Base-by-base conservation (phyloP, 64 coral and sea anemone species). In the Pocillopora damicornis region DNA sequence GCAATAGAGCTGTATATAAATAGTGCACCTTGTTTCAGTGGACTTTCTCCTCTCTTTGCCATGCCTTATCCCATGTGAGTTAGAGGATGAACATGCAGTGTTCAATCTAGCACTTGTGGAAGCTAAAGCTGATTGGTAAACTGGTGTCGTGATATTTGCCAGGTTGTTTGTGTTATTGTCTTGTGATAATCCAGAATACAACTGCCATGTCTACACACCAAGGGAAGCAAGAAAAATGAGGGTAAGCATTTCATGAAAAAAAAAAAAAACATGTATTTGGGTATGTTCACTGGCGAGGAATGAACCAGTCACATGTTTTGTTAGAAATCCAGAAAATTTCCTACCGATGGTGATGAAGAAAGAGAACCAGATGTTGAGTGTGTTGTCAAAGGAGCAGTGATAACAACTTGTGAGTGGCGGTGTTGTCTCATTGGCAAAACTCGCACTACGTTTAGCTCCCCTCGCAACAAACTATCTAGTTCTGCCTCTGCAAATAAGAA, bases 331-430 rank as follows among this genome's bases (percentile, higher is more conserved):
- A 12, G 77, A 2, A 75, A 23, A 25, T 58, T 22, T 65, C 81
- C 13, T 73, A 85, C 81, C 42, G 81, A 26, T 72, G 81, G 81
- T 16, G 56, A 57, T 72, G 90, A 58, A 86, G 75, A 9, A 69
- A 62, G 62, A 57, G 82, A 78, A 35, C 10, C 61, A 35, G 89
- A 35, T 11, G 83, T 37, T 59, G 90, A 69, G 58, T 84, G 74
- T 61, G 89, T 83, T 30, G 74, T 75, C 58, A 75, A 30, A 12
- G 89, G 61, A 4, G 89, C 80, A 60, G 89, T 85, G 35, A 91
- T 83, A 36, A 92, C 60, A 60, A 92, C 90, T 73, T 87, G 82
- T 61, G 90, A 78, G 75, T 92, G 90, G 23, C 90, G 90, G 78
- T 92, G 79, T 63, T 86, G 61, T 79, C 90, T 86, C 30, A 80